Conservation (phyloP, 1,140 invertebrate species). For the Nasonia vitripennis region DNA sequence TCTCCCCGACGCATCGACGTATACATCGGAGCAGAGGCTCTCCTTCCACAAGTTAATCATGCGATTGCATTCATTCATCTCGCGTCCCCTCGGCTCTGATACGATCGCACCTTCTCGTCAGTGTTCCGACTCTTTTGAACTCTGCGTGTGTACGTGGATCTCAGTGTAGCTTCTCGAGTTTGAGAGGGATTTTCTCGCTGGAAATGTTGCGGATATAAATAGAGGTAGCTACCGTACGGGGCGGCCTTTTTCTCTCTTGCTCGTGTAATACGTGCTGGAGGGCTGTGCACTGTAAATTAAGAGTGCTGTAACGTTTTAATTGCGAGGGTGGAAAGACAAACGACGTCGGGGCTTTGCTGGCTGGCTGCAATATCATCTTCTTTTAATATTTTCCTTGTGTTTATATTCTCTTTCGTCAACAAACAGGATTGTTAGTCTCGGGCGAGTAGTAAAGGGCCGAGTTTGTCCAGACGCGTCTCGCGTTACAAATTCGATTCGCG, state of each 20-base stretch:
- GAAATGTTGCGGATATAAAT: background rate
- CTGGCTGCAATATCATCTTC: background rate
- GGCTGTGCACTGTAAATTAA: background rate
- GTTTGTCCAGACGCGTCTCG: too few relatives aligned
- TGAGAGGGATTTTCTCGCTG: background rate
- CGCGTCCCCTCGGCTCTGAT: background rate
- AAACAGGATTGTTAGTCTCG: too few relatives aligned
- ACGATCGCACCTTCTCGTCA: background rate
- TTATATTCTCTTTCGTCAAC: background rate
- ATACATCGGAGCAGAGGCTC: background rate
- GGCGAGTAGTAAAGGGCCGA: too few relatives aligned
- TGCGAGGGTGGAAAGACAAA: background rate
- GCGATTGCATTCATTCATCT: constrained; percentile 7
- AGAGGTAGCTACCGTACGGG: too few relatives aligned
- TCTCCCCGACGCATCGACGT: background rate
- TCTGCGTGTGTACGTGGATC: background rate
- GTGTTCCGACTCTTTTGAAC: background rate
- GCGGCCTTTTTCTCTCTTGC: background rate
- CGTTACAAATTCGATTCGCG: too few relatives aligned
- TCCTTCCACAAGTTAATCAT: background rate
- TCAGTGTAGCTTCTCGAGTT: background rate
- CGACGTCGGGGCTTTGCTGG: too few relatives aligned
- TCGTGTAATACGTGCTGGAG: background rate
- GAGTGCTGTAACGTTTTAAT: background rate
- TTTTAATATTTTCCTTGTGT: background rate